phyloP scores from a whole-genome alignment of 2,113 vertebrate genomes.

The Limnothrissa miodon region DNA sequence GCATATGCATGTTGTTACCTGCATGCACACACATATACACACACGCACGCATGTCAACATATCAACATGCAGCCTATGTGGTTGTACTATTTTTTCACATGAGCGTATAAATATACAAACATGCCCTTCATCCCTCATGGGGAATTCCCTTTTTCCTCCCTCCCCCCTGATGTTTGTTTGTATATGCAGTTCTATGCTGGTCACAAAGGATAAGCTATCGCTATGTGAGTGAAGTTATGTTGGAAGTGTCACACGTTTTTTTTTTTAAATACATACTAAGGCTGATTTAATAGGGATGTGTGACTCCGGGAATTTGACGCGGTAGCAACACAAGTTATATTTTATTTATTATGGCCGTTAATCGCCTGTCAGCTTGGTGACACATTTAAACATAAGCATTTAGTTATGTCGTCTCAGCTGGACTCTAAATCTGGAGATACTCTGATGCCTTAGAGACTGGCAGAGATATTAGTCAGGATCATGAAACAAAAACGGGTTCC shows the following conservation, averaged over 20 bases:
- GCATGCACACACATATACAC: neutral
- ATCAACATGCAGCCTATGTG: neutral
- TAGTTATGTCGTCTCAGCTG: neutral
- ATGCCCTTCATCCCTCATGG: neutral
- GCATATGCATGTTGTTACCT: neutral
- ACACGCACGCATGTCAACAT: too few relatives aligned
- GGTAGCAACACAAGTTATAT: neutral
- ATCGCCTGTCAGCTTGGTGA: neutral
- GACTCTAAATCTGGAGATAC: neutral
- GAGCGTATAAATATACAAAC: slow-evolving; percentile 6
- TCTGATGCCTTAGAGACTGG: too few relatives aligned
- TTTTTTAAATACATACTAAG: neutral
- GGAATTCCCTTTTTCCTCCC: neutral
- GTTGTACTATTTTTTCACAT: neutral
- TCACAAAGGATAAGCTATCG: neutral
- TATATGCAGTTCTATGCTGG: slow-evolving; percentile 16
- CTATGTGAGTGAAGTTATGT: neutral
- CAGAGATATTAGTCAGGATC: too few relatives aligned
- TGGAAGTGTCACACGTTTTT: neutral
- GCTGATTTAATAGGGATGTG: neutral
- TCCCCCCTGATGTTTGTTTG: neutral
- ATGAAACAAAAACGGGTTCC: too few relatives aligned
- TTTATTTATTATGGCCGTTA: neutral
- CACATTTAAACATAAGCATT: slow-evolving; percentile 8
- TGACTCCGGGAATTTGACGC: neutral